Conservation (phyloP, 2,888 invertebrate genomes). For the Seladonia tumulorum region DNA sequence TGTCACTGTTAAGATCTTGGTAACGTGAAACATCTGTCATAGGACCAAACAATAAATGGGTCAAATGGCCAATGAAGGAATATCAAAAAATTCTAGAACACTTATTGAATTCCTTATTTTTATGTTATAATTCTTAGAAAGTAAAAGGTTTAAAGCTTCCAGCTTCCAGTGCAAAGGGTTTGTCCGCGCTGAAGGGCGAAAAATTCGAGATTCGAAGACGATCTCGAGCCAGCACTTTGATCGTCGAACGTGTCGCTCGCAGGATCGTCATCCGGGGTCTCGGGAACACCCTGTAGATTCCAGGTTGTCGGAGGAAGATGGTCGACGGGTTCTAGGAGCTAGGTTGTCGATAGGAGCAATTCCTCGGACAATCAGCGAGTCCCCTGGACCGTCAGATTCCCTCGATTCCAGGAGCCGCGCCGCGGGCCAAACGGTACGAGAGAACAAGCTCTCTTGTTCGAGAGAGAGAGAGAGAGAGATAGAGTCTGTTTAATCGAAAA, state of each 20-base stretch:
- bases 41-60: too few relatives aligned
- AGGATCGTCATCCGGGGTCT: neutral
- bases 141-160: too few relatives aligned
- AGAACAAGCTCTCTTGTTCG: too few relatives aligned
- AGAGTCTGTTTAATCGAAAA: neutral
- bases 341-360: slow-evolving; percentile 7
- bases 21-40: too few relatives aligned
- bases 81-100: too few relatives aligned
- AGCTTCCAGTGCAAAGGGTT: too few relatives aligned
- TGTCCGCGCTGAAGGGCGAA: neutral
- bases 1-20: too few relatives aligned
- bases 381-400: slow-evolving; percentile 2
- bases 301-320: neutral
- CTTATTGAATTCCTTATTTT: too few relatives aligned
- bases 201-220: neutral
- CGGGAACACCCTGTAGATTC: neutral
- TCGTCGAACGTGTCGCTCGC: neutral
- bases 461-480: neutral
- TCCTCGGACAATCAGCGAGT: slow-evolving; percentile 13
- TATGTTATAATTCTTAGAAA: too few relatives aligned
- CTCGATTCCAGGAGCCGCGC: slow-evolving; percentile 2
- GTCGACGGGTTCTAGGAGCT: neutral
- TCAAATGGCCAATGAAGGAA: too few relatives aligned
- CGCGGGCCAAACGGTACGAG: neutral
- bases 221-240: neutral